Evolutionary conservation across 1,140 invertebrate genomes (phyloP), one percentile per base, ranked within the genome.

Genomic region (Atta texana): DNA sequence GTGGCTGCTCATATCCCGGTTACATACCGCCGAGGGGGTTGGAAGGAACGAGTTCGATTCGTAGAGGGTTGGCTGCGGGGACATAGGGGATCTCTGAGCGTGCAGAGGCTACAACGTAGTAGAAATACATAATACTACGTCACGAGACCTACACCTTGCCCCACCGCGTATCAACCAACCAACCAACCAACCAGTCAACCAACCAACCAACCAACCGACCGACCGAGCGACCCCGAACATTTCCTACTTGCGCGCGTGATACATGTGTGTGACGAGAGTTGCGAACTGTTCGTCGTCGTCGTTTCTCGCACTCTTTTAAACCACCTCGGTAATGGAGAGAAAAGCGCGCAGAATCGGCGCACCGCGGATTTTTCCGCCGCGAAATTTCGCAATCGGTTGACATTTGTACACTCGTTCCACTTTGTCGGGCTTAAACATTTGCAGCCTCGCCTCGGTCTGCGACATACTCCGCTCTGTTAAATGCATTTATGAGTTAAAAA

Each of bases 121-220:
- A 91, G 88, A 85, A 91, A 89, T 91, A 91, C 90, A 88, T 91
- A 88, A 77, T 90, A 53, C 87, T 90, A 91, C 90, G 91, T 91
- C 86, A 91, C 86, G 82, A 78, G 88, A 91, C 76, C 85, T 87
- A 91, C 88, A 84, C 81, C 85, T 91, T 90, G 80, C 87, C 80
- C 87, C 87, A 77, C 85, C 90, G 51, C 68, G 16, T 28, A 59
- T 66, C 75, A 59, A 28, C 74, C 57, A 64, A 39, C 66, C 66
- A 76, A 24, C 74, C 81, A 59, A 1, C 69, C 57, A 44, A 14
- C 28, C 28, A 31, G 8, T 18, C 51, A 14, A 18, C 63, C 86
- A 39, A 39, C 80, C 78, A 44, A 61, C 63, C 68, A 87, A 74
- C 75, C 78, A 53, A 61, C 80, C 84, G 31, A 61, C 63, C 68